Evolutionary conservation across 1,140 invertebrate species (phyloP), one percentile per base, ranked within the genome.

Genomic region (Pantala flavescens): DNA sequence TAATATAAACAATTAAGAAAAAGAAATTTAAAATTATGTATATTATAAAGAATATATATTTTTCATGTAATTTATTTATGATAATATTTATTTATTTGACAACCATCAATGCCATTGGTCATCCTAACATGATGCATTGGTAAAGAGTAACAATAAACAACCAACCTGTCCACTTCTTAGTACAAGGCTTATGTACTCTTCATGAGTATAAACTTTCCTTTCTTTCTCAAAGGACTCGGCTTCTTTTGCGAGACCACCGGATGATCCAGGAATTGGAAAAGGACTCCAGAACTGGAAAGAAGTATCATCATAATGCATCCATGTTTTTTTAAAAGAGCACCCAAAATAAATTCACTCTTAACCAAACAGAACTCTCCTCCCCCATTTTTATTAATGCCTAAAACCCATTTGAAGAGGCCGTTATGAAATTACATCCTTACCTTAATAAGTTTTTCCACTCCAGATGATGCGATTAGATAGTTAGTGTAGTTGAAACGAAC

Each of bases 401-500:
- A 36, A 36, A 36, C 28, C 2, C 3, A 36, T 36, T 36, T 9
- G 3, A 36, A 36, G 9, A 36, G 9, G 28, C 28, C 9, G 9
- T 36, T 9, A 36, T n/a, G 28, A 36, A 36, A 36, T 36, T 36
- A 9, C 9, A 82, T 83, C 81, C 83, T 83, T 77, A 90, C 91
- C 86, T 98, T 98, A 19, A 98, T 91, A 77, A 97, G 90, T 85
- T 98, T 98, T 79, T 98, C 96, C 12, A 98, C 96, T 23, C 96
- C 96, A 0, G 95, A 97, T 0, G 96, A 97, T 3, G 95, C 93
- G 43, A 98, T 87, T 0, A 97, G 83, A 79, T 91, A 91, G 81
- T 92, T 93, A 23, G 90, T 84, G 49, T 87, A 87, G 83, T 96
- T 96, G 80, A 93, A 98, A 9, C 95, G 87, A 55, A 98, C 95